Evolutionary conservation across 2,797 vertebrate genomes (phyloP).

Genomic region (Sebastes steindachneri): DNA sequence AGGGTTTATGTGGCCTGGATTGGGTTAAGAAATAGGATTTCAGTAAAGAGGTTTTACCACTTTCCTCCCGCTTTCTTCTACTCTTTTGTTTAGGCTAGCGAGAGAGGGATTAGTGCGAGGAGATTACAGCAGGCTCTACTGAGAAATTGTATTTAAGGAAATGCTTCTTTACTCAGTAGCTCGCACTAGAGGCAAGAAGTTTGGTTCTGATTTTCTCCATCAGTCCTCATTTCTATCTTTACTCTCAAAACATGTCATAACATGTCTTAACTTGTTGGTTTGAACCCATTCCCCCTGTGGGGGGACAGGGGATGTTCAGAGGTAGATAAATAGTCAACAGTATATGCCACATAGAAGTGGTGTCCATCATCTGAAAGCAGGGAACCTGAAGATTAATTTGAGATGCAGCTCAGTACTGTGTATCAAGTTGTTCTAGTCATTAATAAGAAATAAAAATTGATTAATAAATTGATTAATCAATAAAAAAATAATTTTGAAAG

Average conservation of each 20-base stretch:
- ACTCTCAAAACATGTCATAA: constrained; percentile 22
- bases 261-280: background rate
- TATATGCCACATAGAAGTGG: too few species aligned
- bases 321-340: too few species aligned
- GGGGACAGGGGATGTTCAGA: too few species aligned
- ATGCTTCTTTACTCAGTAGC: constrained; percentile 69
- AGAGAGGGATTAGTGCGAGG: constrained; percentile 78
- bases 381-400: too few species aligned
- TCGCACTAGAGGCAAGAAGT: constrained; percentile 36
- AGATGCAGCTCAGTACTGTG: too few species aligned
- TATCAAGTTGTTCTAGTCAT: too few species aligned
- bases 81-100: constrained; percentile 78
- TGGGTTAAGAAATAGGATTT: constrained; percentile 85
- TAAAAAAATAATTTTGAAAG: too few species aligned
- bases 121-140: constrained; percentile 79
- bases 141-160: constrained; percentile 80
- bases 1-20: constrained; percentile 61
- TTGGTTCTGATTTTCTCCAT: constrained; percentile 3
- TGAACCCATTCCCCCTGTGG: too few species aligned
- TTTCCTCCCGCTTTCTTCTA: constrained; percentile 68
- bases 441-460: too few species aligned
- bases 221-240: constrained; percentile 7
- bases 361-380: too few species aligned
- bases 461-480: too few species aligned
- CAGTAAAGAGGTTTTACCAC: constrained; percentile 81